Evolutionary conservation across 2,888 invertebrate genomes (phyloP).

Genomic region (Linhomoeus sp.): DNA sequence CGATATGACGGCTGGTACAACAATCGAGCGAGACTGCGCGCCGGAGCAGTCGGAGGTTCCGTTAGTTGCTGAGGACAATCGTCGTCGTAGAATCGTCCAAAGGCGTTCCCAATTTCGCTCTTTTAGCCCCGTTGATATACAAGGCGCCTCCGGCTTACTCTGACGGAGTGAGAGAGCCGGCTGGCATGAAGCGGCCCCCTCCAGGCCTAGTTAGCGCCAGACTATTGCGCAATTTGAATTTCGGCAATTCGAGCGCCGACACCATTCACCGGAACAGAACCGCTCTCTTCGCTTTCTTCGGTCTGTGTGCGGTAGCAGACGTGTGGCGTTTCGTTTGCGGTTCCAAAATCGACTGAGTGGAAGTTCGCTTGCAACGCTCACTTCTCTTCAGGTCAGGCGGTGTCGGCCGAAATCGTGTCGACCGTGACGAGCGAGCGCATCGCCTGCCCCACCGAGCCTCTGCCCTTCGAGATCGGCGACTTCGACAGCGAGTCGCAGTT

Average conservation of each 20-base stretch:
- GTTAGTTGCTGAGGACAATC: too few relatives aligned
- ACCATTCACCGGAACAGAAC: conserved; percentile 32
- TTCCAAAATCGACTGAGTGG: too few relatives aligned
- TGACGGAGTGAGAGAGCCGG: conserved; percentile 39
- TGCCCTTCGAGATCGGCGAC: conserved; percentile 22
- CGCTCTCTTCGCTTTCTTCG: conserved; percentile 41
- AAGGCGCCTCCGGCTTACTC: conserved; percentile 38
- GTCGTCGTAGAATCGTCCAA: too few relatives aligned
- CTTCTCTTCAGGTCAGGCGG: conserved; percentile 37
- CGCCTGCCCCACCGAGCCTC: conserved; percentile 34
- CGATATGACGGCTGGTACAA: conserved; percentile 36
- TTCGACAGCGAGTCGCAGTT: conserved; percentile 17
- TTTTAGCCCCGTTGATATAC: conserved; percentile 35
- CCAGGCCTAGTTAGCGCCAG: conserved; percentile 36
- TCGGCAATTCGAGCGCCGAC: conserved; percentile 29
- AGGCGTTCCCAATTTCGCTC: too few relatives aligned
- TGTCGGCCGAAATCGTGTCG: conserved; percentile 42
- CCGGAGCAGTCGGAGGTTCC: conserved; percentile 25
- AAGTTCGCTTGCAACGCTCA: too few relatives aligned
- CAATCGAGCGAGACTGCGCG: conserved; percentile 31
- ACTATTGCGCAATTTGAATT: conserved; percentile 32
- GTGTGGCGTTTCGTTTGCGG: background rate
- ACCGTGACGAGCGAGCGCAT: conserved; percentile 43
- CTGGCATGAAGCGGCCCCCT: conserved; percentile 36
- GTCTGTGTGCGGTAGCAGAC: conserved; percentile 22